Evolutionary conservation across 2,888 invertebrate genomes (phyloP), one percentile per base, ranked within the genome.

Genomic region (Syrista parreyssii): DNA sequence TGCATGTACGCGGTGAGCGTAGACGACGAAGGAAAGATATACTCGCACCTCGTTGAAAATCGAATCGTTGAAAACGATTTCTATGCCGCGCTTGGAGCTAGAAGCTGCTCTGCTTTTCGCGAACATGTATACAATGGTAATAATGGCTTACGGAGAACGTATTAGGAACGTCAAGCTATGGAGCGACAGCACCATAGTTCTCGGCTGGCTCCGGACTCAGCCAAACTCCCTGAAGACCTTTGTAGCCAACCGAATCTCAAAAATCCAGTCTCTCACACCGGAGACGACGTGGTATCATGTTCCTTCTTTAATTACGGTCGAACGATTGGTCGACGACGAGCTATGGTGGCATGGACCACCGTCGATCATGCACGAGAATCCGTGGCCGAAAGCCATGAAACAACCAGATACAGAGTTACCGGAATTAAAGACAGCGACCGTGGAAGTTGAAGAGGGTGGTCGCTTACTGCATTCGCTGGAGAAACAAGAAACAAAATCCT

Each of bases 51-150:
- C 76, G 76, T 40, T 33, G 76, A 1, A 76, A 78, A 74, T 78
- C 78, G 4, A 77, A 74, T 81, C 81, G 0, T 15, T 80, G 1
- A 82, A 79, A 33, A 76, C 73, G 11, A 72, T 79, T 30, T 79
- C 82, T 0, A 31, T 83, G n/a, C 84, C 82, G 32, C 76, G 79
- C 34, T 71, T 83, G 4, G 80, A 83, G 36, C 75, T 83, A 3
- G 78, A 79, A 12, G 80, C 80, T 23, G 80, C 83, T 1, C 30
- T 79, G 23, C 31, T 84, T n/a, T 78, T 82, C 2, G 75, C 81
- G 1, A 68, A 79, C 15, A 71, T 83, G 4, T 35, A 40, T 15
- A 31, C 71, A 11, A 69, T 71, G 6, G 75, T 76, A 4, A 40
- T 31, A 68, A 31, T 69, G 0, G 74, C 35, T 35, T 35, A 35